Conservation (phyloP, 2,888 invertebrate genomes). For the Tanytarsus gracilentus region DNA sequence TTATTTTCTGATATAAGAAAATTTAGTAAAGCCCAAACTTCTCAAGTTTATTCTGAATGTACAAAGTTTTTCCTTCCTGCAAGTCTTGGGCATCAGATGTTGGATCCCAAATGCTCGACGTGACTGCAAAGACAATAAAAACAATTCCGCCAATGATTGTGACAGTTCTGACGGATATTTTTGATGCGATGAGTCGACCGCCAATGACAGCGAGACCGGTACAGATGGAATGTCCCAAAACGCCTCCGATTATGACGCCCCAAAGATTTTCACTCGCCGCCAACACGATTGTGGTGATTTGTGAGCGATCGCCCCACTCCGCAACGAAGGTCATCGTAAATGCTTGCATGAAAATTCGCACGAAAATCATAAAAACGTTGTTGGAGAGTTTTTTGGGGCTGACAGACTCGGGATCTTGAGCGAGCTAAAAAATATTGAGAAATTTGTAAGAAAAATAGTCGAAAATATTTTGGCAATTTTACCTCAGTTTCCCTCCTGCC, state of each 20-base stretch:
- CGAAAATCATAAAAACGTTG: constrained; percentile 53
- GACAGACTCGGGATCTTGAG: no score
- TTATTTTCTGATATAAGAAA: no score
- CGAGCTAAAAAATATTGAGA: no score
- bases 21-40: no score
- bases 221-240: constrained; percentile 89
- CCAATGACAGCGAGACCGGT: constrained; percentile 96
- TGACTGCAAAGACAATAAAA: constrained; percentile 87
- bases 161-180: constrained; percentile 94
- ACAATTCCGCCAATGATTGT: constrained; percentile 94
- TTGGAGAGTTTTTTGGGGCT: no score
- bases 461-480: no score
- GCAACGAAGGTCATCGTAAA: constrained; percentile 95
- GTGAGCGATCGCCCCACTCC: constrained; percentile 98
- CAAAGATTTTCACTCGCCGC: constrained; percentile 90
- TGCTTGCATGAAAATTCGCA: constrained; percentile 81
- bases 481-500: constrained; percentile 90
- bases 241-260: constrained; percentile 90
- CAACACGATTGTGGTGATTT: constrained; percentile 93
- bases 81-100: no score
- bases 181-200: constrained; percentile 92
- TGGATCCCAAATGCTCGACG: constrained; percentile 81
- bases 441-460: no score
- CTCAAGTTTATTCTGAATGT: no score
- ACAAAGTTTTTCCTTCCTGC: no score